phyloP scores from a whole-genome alignment of 2,888 invertebrate species.

The Minunthozetes semirufus region DNA sequence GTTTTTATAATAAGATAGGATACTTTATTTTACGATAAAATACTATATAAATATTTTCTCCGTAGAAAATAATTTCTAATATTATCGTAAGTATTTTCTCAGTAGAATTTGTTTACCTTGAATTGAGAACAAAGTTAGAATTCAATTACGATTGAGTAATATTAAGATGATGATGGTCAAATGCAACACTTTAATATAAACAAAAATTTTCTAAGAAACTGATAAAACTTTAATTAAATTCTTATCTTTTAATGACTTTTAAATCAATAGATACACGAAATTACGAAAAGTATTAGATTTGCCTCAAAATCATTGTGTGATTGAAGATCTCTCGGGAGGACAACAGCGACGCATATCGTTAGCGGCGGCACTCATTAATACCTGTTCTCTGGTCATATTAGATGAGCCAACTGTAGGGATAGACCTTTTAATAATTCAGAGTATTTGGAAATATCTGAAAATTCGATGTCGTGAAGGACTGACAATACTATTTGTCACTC shows the following conservation, averaged over 20 bases:
- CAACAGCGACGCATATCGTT: slow-evolving; percentile 29
- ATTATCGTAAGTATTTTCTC: too few relatives aligned
- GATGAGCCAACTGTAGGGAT: slow-evolving; percentile 36
- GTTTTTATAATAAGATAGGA: too few relatives aligned
- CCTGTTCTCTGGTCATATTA: slow-evolving; percentile 21
- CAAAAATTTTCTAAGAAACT: too few relatives aligned
- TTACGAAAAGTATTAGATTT: slow-evolving; percentile 19
- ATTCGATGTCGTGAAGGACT: slow-evolving; percentile 16
- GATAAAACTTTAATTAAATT: too few relatives aligned
- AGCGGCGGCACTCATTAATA: slow-evolving; percentile 23
- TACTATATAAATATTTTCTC: too few relatives aligned
- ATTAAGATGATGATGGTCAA: too few relatives aligned
- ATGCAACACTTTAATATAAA: too few relatives aligned
- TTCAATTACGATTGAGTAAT: too few relatives aligned
- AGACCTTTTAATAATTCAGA: slow-evolving; percentile 15
- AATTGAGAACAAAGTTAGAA: too few relatives aligned
- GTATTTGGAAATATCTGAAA: slow-evolving; percentile 34
- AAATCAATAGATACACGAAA: slow-evolving; percentile 15
- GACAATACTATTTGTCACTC: slow-evolving; percentile 35
- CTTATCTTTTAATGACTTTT: not conserved
- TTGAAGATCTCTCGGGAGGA: slow-evolving; percentile 29
- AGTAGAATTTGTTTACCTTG: too few relatives aligned
- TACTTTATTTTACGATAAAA: too few relatives aligned
- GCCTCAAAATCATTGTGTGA: slow-evolving; percentile 22
- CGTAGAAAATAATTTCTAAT: too few relatives aligned